Conservation (phyloP, 2,113 vertebrate species). For the Ceyx margarethae region DNA sequence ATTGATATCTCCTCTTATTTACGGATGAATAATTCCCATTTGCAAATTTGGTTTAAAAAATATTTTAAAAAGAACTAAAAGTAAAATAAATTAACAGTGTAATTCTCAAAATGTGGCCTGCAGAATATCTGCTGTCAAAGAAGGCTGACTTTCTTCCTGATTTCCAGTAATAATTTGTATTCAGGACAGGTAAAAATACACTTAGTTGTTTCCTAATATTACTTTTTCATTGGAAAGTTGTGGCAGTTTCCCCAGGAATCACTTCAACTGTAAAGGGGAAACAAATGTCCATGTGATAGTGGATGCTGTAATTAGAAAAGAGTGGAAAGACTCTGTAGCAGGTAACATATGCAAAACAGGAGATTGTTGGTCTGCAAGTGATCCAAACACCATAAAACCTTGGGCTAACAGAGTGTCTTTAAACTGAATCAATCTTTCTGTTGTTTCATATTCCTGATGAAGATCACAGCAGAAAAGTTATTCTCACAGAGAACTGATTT, state of each 20-base stretch:
- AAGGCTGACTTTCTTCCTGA: not conserved
- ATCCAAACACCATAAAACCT: not conserved
- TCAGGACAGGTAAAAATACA: slow-evolving; percentile 15
- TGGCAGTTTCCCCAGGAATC: not conserved
- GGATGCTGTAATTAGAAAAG: not conserved
- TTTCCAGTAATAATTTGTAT: not conserved
- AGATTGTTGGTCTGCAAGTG: not conserved
- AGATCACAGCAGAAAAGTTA: not conserved
- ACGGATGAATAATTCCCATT: slow-evolving; percentile 26
- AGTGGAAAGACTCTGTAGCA: not conserved
- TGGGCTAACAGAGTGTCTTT: not conserved
- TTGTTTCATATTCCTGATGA: not conserved
- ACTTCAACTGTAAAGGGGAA: not conserved
- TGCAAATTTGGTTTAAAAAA: slow-evolving; percentile 37
- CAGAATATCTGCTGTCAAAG: slow-evolving; percentile 11
- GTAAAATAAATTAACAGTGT: slow-evolving; percentile 13
- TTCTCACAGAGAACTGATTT: not conserved
- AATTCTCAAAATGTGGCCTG: slow-evolving; percentile 4
- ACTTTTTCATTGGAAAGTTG: not conserved
- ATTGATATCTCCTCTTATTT: slow-evolving; percentile 25
- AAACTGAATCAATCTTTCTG: not conserved
- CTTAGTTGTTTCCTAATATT: not conserved
- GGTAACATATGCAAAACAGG: not conserved
- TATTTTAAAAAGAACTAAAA: not conserved
- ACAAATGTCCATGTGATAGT: not conserved